These are phyloP conservation scores for Ericerus pela DNA, from an alignment of 1,140 invertebrate genomes.

Conservation along the genomic window DNA sequence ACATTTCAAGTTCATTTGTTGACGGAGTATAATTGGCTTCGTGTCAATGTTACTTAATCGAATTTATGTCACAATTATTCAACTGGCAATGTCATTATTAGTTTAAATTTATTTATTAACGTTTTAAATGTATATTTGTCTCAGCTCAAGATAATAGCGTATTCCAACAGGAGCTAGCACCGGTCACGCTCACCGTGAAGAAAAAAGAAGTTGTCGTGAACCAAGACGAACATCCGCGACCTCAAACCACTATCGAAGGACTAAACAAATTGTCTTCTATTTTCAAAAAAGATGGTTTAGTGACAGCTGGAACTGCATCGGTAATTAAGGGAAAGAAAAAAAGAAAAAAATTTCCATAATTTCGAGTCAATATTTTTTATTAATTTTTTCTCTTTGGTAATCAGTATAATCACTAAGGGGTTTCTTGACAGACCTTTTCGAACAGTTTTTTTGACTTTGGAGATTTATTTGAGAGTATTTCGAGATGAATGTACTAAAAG, in stretches of 20 bases:
- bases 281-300: conserved; percentile 91
- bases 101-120: neutral
- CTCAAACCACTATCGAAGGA: conserved; percentile 67
- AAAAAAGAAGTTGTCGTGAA: conserved; percentile 63
- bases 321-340: no score
- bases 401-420: neutral
- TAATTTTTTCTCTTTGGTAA: neutral
- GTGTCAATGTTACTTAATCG: no score
- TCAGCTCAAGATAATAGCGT: conserved; percentile 72
- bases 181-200: conserved; percentile 70
- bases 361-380: neutral
- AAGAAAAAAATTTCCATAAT: no score
- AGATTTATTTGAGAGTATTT: no score
- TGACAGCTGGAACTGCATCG: conserved; percentile 90
- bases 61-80: no score
- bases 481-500: no score
- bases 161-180: conserved; percentile 82
- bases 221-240: conserved; percentile 87
- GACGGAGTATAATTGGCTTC: no score
- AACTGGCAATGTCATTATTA: neutral
- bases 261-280: conserved; percentile 71
- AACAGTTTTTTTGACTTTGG: no score
- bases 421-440: neutral
- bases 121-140: conserved; percentile 25
- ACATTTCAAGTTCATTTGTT: no score